phyloP scores from a whole-genome alignment of 2,113 vertebrate species.

The Anolis sagrei region DNA sequence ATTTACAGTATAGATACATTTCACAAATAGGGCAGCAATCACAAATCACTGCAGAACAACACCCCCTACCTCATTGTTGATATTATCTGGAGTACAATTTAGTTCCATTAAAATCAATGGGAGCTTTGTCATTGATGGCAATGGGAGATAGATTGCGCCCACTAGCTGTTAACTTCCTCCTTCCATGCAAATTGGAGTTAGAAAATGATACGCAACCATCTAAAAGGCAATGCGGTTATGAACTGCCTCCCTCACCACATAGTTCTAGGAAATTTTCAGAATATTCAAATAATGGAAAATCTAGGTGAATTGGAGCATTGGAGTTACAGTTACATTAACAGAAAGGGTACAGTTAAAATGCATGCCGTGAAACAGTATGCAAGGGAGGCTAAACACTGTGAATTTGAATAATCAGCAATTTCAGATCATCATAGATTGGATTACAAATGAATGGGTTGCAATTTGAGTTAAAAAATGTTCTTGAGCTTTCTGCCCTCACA shows the following conservation, averaged over 20 bases:
- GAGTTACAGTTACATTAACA: neutral
- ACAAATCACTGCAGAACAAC: conserved; percentile 30
- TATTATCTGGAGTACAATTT: conserved; percentile 60
- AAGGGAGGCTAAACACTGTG: neutral
- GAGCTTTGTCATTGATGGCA: conserved; percentile 44
- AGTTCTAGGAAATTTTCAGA: neutral
- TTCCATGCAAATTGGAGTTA: conserved; percentile 40
- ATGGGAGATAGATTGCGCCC: conserved; percentile 26
- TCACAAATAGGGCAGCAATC: conserved; percentile 12
- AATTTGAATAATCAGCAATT: neutral
- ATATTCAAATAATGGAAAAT: neutral
- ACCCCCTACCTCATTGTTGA: neutral
- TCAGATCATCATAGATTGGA: conserved; percentile 62
- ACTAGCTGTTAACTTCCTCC: conserved; percentile 51
- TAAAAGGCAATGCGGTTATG: conserved; percentile 16
- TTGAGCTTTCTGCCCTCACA: conserved; percentile 44
- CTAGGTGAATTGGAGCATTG: neutral
- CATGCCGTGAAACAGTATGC: neutral
- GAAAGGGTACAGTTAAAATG: neutral
- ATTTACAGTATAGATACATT: conserved; percentile 59
- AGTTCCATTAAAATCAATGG: conserved; percentile 38
- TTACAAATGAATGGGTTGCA: conserved; percentile 40
- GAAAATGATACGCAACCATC: conserved; percentile 48
- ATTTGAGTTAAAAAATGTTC: conserved; percentile 59
- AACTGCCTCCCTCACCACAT: neutral